Evolutionary conservation across 1,140 invertebrate genomes (phyloP).

Genomic region (Saccostrea echinata): DNA sequence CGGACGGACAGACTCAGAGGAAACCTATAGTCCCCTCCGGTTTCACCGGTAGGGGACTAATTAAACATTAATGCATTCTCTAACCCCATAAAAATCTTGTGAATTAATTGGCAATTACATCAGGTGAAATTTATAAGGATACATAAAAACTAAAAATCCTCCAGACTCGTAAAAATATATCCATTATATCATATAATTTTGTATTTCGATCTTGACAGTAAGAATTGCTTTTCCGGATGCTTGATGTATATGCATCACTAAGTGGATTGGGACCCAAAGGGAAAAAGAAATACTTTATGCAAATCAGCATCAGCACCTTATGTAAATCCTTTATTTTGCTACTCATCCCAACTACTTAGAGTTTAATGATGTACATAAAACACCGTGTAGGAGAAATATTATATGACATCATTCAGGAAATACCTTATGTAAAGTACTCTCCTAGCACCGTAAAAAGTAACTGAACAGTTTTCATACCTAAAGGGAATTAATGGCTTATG

Average conservation of each 20-base stretch:
- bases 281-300: constrained; percentile 3
- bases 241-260: not conserved
- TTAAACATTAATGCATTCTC: no score
- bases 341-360: not conserved
- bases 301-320: constrained; percentile 4
- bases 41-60: no score
- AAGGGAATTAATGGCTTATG: no score
- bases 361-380: not conserved
- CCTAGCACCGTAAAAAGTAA: not conserved
- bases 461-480: not conserved
- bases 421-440: not conserved
- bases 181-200: not conserved
- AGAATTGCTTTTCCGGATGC: not conserved
- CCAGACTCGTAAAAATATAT: not conserved
- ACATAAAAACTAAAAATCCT: not conserved
- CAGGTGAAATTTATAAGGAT: not conserved
- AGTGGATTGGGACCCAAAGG: not conserved
- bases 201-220: not conserved
- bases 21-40: no score
- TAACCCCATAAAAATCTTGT: not conserved
- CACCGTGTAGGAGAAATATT: constrained; percentile 3
- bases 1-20: no score
- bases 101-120: not conserved
- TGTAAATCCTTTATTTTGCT: constrained; percentile 5
- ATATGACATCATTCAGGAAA: not conserved